Conservation (phyloP, 2,888 invertebrate genomes). For the Anticlea derivata region DNA sequence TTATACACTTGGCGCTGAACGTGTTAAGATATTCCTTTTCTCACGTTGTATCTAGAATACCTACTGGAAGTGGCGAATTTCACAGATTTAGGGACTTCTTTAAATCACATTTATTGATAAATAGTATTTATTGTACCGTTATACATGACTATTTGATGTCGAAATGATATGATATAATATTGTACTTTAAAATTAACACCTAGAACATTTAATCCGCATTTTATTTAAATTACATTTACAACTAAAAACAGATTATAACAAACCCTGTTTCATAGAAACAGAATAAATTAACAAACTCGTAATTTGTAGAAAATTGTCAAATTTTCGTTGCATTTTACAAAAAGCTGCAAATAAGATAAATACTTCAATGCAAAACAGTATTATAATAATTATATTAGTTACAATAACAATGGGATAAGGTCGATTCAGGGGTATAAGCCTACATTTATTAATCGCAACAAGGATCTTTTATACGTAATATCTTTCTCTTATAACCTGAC, state of each 20-base stretch:
- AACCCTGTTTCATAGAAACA: constrained; percentile 54
- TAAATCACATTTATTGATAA: constrained; percentile 35
- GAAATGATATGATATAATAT: constrained; percentile 61
- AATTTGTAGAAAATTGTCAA: constrained; percentile 35
- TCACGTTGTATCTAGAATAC: constrained; percentile 8
- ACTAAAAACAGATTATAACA: constrained; percentile 23
- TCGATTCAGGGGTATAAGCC: constrained; percentile 34
- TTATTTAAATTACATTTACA: constrained; percentile 1
- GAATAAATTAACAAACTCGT: constrained; percentile 34
- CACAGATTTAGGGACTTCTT: constrained; percentile 1
- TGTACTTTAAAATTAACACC: constrained; percentile 50
- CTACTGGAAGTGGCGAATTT: background rate
- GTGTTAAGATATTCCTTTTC: constrained; percentile 1
- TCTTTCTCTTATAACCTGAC: background rate
- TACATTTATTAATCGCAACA: constrained; percentile 26
- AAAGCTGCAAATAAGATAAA: constrained; percentile 52
- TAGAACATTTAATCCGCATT: constrained; percentile 11
- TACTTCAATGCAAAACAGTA: constrained; percentile 8
- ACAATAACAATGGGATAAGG: constrained; percentile 49
- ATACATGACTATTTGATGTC: constrained; percentile 45
- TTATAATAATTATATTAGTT: constrained; percentile 25
- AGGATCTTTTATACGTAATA: constrained; percentile 29
- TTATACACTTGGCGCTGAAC: too few relatives aligned
- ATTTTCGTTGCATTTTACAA: constrained; percentile 69
- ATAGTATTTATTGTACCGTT: constrained; percentile 61